Conservation (phyloP, 30 jellyfish, hydroid and myxozoan genomes). For the Turritopsis rubra region DNA sequence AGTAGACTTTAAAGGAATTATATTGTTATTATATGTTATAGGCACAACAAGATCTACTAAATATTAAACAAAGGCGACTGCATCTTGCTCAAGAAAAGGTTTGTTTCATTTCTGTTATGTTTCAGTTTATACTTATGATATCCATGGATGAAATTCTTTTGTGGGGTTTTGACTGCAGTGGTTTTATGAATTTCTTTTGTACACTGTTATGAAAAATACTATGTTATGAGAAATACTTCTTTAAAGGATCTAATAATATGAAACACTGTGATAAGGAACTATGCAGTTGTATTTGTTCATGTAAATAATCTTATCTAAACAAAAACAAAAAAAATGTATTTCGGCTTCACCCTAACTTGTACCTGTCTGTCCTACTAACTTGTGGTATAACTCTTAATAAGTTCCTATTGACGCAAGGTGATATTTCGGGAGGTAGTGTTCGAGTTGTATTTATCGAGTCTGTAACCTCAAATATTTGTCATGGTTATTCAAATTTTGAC, state of each 20-base stretch:
- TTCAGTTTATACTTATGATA: no score
- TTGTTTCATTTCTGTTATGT: neutral
- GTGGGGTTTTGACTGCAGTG: no score
- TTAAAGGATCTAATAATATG: no score
- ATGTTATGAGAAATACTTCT: neutral
- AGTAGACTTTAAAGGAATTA: neutral
- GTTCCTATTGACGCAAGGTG: no score
- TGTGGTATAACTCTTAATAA: neutral
- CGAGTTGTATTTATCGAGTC: neutral
- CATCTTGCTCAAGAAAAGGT: slow-evolving; percentile 92
- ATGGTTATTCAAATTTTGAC: neutral
- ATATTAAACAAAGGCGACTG: slow-evolving; percentile 71
- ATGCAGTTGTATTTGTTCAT: neutral
- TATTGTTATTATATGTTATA: slow-evolving; percentile 1
- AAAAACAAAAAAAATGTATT: no score
- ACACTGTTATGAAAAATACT: no score
- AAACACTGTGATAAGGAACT: no score
- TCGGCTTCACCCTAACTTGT: neutral
- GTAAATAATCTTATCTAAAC: neutral
- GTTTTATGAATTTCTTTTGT: no score
- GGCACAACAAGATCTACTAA: slow-evolving; percentile 86
- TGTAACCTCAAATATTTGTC: neutral
- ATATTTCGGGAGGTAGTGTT: no score
- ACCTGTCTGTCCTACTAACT: neutral
- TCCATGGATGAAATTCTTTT: no score